Evolutionary conservation across 2,113 vertebrate genomes (phyloP), one percentile per base, ranked within the genome.

Genomic region (Myxocyprinus asiaticus): DNA sequence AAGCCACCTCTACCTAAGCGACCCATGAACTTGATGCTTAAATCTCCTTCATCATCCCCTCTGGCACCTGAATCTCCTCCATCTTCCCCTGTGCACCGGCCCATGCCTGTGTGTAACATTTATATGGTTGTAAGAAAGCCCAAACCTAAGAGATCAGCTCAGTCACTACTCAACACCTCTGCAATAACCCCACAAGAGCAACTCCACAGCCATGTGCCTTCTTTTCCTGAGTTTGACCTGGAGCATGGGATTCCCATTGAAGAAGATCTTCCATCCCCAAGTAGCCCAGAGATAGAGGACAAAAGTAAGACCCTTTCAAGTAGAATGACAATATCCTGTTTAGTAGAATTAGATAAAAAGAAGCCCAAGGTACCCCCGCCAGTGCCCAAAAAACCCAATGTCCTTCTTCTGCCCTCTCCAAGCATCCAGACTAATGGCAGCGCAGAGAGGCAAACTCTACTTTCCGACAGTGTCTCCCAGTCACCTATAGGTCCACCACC

Each of bases 381-480:
- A 0, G 96, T 99, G 55, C 97, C 97, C 59, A 99, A 98, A 92
- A 99, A 99, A 80, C 97, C 97, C 68, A 96, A 93, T 0, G 90
- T 98, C 80, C 92, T 97, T 15, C 94, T 96, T 73, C 89, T 98
- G 67, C 95, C 95, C 0, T 88, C 95, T 1, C 80, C 91, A 0
- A 65, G 77, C 9, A 53, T 7, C 17, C 78, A 74, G 62, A 56
- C 84, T 33, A 89, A 79, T 22, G 90, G 91, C 22, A 85, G 78
- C 44, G 9, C 84, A 17, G 91, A 93, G 7, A 89, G 84, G 3
- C 90, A 85, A 78, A 73, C 78, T 1, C 67, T 85, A 1, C 85
- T 86, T 70, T 9, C 81, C 0, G 88, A 90, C 53, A 90, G 87
- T 53, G 85, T 85, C 9, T 87, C 85, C 3, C 86, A 80, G 2